phyloP scores from a whole-genome alignment of 2,888 invertebrate genomes.

The Axea sp. region DNA sequence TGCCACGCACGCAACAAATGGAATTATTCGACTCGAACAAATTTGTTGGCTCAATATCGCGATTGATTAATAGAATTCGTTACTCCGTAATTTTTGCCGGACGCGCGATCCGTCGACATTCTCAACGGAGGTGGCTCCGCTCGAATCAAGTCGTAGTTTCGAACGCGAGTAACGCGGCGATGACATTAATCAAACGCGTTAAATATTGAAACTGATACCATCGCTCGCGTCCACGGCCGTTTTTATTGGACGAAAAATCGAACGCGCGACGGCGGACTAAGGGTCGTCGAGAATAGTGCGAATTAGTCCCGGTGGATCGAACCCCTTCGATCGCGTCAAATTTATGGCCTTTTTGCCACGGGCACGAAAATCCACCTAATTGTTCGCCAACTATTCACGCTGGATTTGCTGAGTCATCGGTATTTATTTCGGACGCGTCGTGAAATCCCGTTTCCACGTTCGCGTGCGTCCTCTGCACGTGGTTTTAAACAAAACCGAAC shows the following conservation, averaged over 20 bases:
- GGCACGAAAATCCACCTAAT: slow-evolving; percentile 58
- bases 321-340: slow-evolving; percentile 69
- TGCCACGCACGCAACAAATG: slow-evolving; percentile 52
- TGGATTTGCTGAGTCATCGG: slow-evolving; percentile 24
- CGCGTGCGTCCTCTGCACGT: no score
- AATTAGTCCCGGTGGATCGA: slow-evolving; percentile 73
- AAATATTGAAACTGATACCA: no score
- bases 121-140: no score
- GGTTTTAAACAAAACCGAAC: no score
- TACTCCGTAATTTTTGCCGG: background rate
- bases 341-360: slow-evolving; percentile 67
- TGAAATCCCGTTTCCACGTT: no score
- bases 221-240: slow-evolving; percentile 6
- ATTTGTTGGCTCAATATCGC: slow-evolving; percentile 54
- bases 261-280: slow-evolving; percentile 34
- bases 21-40: slow-evolving; percentile 31
- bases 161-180: background rate
- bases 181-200: no score
- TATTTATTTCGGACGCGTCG: slow-evolving; percentile 31
- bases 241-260: slow-evolving; percentile 33
- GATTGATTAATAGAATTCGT: slow-evolving; percentile 40
- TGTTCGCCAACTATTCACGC: slow-evolving; percentile 46
- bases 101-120: background rate
- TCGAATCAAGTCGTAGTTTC: background rate
- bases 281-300: slow-evolving; percentile 69